These are phyloP conservation scores for Gadopsis bispinosus DNA, from an alignment of 2,797 vertebrate species.

Conservation along the genomic window DNA sequence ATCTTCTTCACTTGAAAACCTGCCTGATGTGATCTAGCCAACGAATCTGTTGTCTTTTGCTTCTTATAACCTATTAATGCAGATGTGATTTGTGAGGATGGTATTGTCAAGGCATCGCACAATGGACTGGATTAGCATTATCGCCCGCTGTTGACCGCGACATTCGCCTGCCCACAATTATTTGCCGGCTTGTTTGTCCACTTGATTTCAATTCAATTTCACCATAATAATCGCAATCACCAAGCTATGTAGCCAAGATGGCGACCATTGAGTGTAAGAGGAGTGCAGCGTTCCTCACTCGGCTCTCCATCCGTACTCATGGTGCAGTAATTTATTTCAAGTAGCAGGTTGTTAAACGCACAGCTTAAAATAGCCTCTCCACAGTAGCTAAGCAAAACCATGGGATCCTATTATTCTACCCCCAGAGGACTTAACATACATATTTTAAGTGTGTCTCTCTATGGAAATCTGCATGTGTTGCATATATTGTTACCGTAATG, in stretches of 20 bases:
- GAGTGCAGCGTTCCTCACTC: too few relatives aligned
- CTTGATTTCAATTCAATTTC: too few relatives aligned
- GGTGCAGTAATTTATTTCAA: conserved; percentile 48
- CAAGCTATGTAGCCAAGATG: too few relatives aligned
- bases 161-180: too few relatives aligned
- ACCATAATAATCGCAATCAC: too few relatives aligned
- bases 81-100: background rate
- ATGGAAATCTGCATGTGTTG: conserved; percentile 12
- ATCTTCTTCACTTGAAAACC: too few relatives aligned
- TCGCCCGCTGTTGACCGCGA: too few relatives aligned
- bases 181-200: too few relatives aligned
- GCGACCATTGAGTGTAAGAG: too few relatives aligned
- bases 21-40: background rate
- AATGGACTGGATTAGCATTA: background rate
- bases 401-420: conserved; percentile 49
- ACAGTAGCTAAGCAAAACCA: conserved; percentile 24
- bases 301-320: too few relatives aligned
- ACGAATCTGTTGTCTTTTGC: background rate
- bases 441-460: conserved; percentile 28
- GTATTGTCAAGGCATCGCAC: background rate
- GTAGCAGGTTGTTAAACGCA: conserved; percentile 55
- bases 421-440: conserved; percentile 58
- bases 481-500: background rate
- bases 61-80: background rate
- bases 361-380: conserved; percentile 72